These are phyloP conservation scores for Trissolcus brochymenae DNA, from an alignment of 2,888 invertebrate species.

Conservation along the genomic window DNA sequence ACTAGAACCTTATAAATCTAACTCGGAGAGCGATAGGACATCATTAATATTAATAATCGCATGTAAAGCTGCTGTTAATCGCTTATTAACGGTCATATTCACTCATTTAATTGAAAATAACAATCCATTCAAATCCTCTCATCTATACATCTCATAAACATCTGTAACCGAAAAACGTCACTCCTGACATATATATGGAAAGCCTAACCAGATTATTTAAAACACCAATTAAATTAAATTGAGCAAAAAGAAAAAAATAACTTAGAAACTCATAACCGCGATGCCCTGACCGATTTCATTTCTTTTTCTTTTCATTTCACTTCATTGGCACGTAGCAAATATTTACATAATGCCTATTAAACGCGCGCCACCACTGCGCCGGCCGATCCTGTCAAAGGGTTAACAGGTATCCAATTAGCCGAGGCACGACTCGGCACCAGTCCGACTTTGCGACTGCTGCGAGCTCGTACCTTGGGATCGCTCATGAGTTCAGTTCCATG, in stretches of 20 bases:
- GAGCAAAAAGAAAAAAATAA: too few relatives aligned
- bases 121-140: too few relatives aligned
- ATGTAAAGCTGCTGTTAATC: conserved; percentile 14
- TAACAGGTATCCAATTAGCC: conserved; percentile 72
- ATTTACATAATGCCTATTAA: conserved; percentile 64
- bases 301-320: not conserved
- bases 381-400: conserved; percentile 72
- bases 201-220: too few relatives aligned
- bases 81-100: conserved; percentile 1
- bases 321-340: conserved; percentile 11
- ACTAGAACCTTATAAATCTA: conserved; percentile 3
- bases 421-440: conserved; percentile 52
- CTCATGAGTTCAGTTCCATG: conserved; percentile 24
- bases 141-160: too few relatives aligned
- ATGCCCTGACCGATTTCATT: conserved; percentile 1
- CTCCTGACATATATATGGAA: too few relatives aligned
- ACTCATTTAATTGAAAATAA: too few relatives aligned
- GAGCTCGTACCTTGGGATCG: conserved; percentile 3
- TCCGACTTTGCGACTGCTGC: conserved; percentile 40
- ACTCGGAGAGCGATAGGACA: conserved; percentile 6
- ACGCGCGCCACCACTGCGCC: conserved; percentile 65
- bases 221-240: too few relatives aligned
- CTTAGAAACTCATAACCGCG: not conserved
- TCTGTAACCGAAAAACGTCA: too few relatives aligned
- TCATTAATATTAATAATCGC: conserved; percentile 23